Percentiles rank a stretch among this genome's conserved stretches.
These are phyloP conservation scores for Oophaga pumilio DNA, from an alignment of 2,113 vertebrate species.

Conservation along the genomic window DNA sequence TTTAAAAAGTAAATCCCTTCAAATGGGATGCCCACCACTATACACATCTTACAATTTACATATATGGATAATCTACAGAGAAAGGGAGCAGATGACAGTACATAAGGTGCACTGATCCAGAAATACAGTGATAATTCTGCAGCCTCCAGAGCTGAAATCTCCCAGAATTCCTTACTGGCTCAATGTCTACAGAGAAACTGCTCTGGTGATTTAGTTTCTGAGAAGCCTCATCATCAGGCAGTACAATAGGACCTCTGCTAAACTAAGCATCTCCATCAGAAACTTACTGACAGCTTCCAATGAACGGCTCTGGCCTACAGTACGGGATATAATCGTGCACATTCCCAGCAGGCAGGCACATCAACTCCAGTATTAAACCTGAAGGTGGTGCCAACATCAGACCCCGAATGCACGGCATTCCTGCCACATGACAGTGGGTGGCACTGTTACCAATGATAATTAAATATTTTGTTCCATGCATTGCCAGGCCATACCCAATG, in stretches of 20 bases:
- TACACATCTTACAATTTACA: no score
- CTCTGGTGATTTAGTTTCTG: neutral
- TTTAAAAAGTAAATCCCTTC: no score
- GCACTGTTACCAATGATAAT: neutral
- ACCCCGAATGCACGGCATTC: neutral
- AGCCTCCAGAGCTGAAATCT: neutral
- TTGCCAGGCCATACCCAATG: neutral
- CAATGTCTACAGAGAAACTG: neutral
- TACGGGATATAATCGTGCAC: neutral
- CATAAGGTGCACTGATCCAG: neutral
- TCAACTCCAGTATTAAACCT: neutral
- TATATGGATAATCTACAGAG: no score
- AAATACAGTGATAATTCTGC: neutral
- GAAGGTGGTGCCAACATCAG: neutral
- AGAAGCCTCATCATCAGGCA: no score
- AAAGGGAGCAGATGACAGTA: no score
- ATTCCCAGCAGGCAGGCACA: no score
- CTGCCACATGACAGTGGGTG: neutral
- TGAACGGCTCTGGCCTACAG: neutral
- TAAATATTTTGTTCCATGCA: no score
- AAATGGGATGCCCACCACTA: no score
- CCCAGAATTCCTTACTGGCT: neutral
- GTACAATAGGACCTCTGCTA: no score
- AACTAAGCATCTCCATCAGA: neutral
- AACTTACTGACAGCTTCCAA: neutral